Evolutionary conservation across 2,888 invertebrate species (phyloP), one percentile per base, ranked within the genome.

Genomic region (Lycocerus yunnanus): DNA sequence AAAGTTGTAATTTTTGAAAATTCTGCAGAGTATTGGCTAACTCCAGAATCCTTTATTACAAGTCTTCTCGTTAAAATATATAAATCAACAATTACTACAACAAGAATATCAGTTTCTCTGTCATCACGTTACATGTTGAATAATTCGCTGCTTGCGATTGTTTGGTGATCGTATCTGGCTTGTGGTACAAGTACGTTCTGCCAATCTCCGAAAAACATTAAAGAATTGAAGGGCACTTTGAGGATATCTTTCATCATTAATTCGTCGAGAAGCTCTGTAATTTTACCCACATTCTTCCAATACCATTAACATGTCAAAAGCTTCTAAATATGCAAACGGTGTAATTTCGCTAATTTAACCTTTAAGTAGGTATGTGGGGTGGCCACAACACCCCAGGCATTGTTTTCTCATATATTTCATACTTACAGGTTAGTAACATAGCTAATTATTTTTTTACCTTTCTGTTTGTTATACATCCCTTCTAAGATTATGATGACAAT

Each of bases 171-270:
- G 3, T 5, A 61, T 15, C 15, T 61, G 6, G n/a, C 58, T 16
- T 15, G 15, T 58, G 16, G 68, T 68, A 15, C 58, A 16, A 68
- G 58, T 15, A 24, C 27, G 66, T 24, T 24, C 58, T 58, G 58
- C 68, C 58, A 68, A 43, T 58, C 43, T 58, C 18, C 15, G n/a
- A n/a, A n/a, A n/a, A n/a, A n/a, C n/a, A n/a, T n/a, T n/a, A n/a
- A n/a, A n/a, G n/a, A n/a, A n/a, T 43, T 68, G 58, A 58, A 8
- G 58, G 16, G 58, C 68, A 68, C 68, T 58, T 14, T 68, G 18
- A 18, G 18, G 18, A 18, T 68, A 65, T 65, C 68, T 68, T 58
- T 68, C 68, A 4, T 6, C 68, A 68, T 58, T 58, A 14, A 68
- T 16, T 14, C 16, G 9, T 58, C 58, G 58, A 68, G 58, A 15